A percentile compares a stretch with the other conserved stretches of the same genome.
Evolutionary conservation across 2,888 invertebrate species (phyloP).

Genomic region (Tenthredo distinguenda): DNA sequence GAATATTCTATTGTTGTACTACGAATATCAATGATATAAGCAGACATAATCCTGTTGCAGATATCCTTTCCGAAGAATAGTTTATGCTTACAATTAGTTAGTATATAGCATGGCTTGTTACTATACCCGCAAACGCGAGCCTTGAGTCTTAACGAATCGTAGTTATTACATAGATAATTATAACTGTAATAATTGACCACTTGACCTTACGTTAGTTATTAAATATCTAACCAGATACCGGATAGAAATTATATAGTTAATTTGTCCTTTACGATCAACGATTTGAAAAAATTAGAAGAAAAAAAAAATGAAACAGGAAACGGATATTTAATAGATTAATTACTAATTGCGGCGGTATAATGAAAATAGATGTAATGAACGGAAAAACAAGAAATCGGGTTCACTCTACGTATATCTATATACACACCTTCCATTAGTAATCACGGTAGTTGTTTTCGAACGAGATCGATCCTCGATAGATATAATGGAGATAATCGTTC

Average conservation of each 20-base stretch:
- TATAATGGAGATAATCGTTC: conserved; percentile 19
- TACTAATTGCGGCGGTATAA: neutral
- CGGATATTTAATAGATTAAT: neutral
- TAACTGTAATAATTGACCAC: conserved; percentile 22
- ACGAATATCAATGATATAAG: too few species aligned
- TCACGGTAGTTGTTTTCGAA: neutral
- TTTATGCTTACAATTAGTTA: too few species aligned
- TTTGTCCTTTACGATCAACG: neutral
- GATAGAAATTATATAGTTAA: neutral
- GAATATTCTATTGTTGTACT: too few species aligned
- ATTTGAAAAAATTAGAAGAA: neutral
- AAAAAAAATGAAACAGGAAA: neutral
- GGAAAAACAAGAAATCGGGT: neutral
- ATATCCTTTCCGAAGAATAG: too few species aligned
- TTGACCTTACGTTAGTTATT: conserved; percentile 13
- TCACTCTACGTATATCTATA: neutral
- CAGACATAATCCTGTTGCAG: too few species aligned
- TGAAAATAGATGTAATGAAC: neutral
- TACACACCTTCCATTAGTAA: neutral
- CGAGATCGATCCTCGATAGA: neutral
- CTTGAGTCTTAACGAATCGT: neutral
- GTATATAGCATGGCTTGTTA: too few species aligned
- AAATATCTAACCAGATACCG: neutral
- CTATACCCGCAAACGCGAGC: too few species aligned
- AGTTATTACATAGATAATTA: conserved; percentile 5